Percentiles rank a stretch among this genome's conserved stretches.
These are phyloP conservation scores for Onychomys leucogaster DNA, from an alignment of 2,797 vertebrate genomes.

Conservation along the genomic window DNA sequence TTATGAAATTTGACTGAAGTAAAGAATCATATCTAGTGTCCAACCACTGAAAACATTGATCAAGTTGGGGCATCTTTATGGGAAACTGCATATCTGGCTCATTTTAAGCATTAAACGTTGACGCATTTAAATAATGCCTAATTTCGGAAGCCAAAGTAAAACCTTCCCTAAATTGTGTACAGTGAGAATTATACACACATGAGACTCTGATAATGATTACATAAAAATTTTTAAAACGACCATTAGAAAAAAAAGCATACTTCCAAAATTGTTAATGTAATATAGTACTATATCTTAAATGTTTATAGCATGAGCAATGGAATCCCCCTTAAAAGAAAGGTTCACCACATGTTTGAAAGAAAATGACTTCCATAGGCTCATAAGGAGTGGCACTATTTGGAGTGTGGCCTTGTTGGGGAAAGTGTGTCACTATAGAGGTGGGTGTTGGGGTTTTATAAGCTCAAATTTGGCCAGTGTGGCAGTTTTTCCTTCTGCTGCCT, in stretches of 20 bases:
- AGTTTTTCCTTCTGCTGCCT: not conserved
- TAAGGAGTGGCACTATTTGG: not conserved
- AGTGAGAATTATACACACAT: not conserved
- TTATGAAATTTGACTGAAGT: not conserved
- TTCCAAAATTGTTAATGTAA: not conserved
- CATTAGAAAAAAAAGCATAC: not conserved
- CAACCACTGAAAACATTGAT: not conserved
- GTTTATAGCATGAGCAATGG: not conserved
- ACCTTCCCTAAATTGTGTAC: not conserved
- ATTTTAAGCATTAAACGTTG: not conserved
- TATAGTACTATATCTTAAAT: not conserved
- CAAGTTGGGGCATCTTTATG: not conserved
- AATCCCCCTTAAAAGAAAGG: not conserved
- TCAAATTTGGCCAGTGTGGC: not conserved
- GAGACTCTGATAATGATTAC: not conserved
- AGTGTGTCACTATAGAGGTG: not conserved
- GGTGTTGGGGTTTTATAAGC: not conserved
- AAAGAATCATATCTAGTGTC: not conserved
- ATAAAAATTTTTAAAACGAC: not conserved
- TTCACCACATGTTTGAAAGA: not conserved
- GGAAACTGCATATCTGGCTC: not conserved
- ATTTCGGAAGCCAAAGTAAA: not conserved
- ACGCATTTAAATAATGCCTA: not conserved
- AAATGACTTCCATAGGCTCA: not conserved
- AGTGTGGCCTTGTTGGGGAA: not conserved